These are phyloP conservation scores for Chloromyia formosa DNA, from an alignment of 2,888 invertebrate genomes.

Conservation along the genomic window DNA sequence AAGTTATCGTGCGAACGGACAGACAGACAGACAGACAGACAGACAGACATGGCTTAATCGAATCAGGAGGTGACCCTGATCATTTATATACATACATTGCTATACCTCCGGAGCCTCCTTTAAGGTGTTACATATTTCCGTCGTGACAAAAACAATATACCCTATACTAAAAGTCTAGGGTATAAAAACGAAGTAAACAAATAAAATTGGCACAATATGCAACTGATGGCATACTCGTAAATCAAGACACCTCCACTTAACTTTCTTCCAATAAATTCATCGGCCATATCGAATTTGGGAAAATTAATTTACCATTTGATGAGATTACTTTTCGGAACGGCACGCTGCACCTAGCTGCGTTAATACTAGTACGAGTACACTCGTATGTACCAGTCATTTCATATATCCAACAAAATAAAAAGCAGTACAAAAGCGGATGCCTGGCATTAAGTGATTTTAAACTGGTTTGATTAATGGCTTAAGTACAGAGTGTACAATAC, in stretches of 20 bases:
- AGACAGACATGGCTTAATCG: too few relatives aligned
- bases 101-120: too few relatives aligned
- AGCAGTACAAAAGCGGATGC: neutral
- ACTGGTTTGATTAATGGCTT: conserved; percentile 43
- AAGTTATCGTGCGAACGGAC: too few relatives aligned
- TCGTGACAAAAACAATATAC: too few relatives aligned
- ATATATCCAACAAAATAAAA: neutral
- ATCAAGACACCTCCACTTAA: conserved; percentile 21
- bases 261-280: conserved; percentile 37
- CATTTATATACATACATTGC: too few relatives aligned
- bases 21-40: too few relatives aligned
- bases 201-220: too few relatives aligned
- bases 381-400: neutral
- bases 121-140: too few relatives aligned
- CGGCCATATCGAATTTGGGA: conserved; percentile 22
- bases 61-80: too few relatives aligned
- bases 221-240: neutral
- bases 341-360: conserved; percentile 12
- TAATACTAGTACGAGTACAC: neutral
- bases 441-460: conserved; percentile 39
- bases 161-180: too few relatives aligned
- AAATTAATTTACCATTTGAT: conserved; percentile 42
- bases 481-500: conserved; percentile 26
- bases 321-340: conserved; percentile 30
- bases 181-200: too few relatives aligned